Percentiles rank a stretch among this genome's conserved stretches.
phyloP scores from a whole-genome alignment of 1,140 invertebrate genomes.

The Nomia melanderi region DNA sequence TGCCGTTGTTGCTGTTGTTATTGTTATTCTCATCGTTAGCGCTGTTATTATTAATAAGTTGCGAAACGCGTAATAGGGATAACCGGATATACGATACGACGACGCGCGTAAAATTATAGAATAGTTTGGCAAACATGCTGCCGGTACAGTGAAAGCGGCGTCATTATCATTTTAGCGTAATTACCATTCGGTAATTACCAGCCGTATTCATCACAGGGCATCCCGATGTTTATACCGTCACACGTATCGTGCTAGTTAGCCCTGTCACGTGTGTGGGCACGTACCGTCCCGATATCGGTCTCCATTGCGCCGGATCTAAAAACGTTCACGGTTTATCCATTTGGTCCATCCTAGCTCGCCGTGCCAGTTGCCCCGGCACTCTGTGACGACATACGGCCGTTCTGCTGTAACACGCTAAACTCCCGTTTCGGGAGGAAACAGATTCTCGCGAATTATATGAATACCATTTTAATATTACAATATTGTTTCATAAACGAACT shows the following conservation, averaged over 20 bases:
- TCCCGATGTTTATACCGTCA: slow-evolving; percentile 55
- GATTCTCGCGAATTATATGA: too few relatives aligned
- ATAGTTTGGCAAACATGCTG: slow-evolving; percentile 57
- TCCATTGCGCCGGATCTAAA: neutral
- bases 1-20: neutral
- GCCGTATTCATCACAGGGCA: slow-evolving; percentile 55
- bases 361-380: too few relatives aligned
- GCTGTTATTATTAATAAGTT: slow-evolving; percentile 60
- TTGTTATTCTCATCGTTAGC: slow-evolving; percentile 17
- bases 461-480: too few relatives aligned
- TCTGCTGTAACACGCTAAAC: slow-evolving; percentile 2
- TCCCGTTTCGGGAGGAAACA: too few relatives aligned
- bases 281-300: neutral
- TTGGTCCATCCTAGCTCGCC: neutral
- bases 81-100: slow-evolving; percentile 40
- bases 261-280: slow-evolving; percentile 25
- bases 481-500: too few relatives aligned
- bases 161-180: slow-evolving; percentile 67
- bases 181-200: slow-evolving; percentile 64
- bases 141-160: slow-evolving; percentile 39
- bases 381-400: too few relatives aligned
- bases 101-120: slow-evolving; percentile 57
- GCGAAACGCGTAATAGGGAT: slow-evolving; percentile 17
- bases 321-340: neutral
- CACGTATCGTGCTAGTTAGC: slow-evolving; percentile 43